Evolutionary conservation across 2,888 invertebrate genomes (phyloP).

Genomic region (Timema podura): DNA sequence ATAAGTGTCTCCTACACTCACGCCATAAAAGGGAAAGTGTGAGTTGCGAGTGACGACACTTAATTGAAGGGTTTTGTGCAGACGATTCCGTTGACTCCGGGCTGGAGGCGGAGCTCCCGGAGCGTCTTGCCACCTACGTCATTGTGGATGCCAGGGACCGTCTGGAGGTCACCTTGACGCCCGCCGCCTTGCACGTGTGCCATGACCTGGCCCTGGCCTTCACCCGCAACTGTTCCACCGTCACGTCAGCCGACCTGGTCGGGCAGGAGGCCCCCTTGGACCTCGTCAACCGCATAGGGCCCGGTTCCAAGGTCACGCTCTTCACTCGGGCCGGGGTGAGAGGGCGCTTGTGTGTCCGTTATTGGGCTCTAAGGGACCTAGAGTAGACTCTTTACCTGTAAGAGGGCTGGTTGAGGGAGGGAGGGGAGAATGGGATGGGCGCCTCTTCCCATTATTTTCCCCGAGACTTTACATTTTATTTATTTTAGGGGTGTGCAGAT

Average conservation of each 20-base stretch:
- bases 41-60: too few relatives aligned
- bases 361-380: too few relatives aligned
- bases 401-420: too few relatives aligned
- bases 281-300: conserved; percentile 60
- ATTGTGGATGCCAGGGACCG: conserved; percentile 63
- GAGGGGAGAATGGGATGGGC: too few relatives aligned
- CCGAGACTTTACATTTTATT: too few relatives aligned
- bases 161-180: conserved; percentile 65
- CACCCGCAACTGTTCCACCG: conserved; percentile 44
- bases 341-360: not conserved
- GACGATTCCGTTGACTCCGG: conserved; percentile 52
- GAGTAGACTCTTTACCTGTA: too few relatives aligned
- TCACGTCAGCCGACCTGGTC: conserved; percentile 43
- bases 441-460: too few relatives aligned
- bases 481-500: too few relatives aligned
- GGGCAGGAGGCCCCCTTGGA: conserved; percentile 45
- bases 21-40: too few relatives aligned
- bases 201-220: conserved; percentile 46
- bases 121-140: conserved; percentile 59
- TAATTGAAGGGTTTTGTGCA: conserved; percentile 17
- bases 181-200: conserved; percentile 57
- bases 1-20: too few relatives aligned
- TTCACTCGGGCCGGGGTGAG: conserved; percentile 37
- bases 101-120: conserved; percentile 46
- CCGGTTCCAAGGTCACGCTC: conserved; percentile 39